Evolutionary conservation across 2,888 invertebrate species (phyloP).

Genomic region (Polydrusus cervinus): DNA sequence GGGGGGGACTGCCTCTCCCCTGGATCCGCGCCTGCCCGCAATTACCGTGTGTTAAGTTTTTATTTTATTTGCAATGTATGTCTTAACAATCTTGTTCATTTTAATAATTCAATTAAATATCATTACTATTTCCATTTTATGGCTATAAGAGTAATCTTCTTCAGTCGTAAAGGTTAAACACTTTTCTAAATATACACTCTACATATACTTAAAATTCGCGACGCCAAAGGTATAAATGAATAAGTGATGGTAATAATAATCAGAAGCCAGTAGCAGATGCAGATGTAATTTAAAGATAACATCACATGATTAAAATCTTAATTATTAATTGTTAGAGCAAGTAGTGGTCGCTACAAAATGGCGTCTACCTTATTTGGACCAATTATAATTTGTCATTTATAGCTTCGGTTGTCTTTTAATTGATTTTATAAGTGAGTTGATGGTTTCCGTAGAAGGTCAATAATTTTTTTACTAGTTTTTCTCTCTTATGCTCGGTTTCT

Average conservation of each 20-base stretch:
- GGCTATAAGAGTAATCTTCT: slow-evolving; percentile 11
- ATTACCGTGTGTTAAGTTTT: too few relatives aligned
- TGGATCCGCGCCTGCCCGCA: too few relatives aligned
- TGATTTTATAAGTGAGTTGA: neutral
- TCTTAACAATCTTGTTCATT: neutral
- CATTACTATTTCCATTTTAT: slow-evolving; percentile 12
- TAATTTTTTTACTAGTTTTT: neutral
- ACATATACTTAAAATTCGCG: slow-evolving; percentile 24
- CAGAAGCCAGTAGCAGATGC: slow-evolving; percentile 23
- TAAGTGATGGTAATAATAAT: slow-evolving; percentile 43
- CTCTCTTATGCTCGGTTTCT: too few relatives aligned
- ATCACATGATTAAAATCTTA: slow-evolving; percentile 35
- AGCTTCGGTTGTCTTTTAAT: neutral
- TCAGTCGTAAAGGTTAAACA: slow-evolving; percentile 26
- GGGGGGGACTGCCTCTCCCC: too few relatives aligned
- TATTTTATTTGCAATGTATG: neutral
- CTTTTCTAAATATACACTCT: slow-evolving; percentile 30
- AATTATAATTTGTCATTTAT: slow-evolving; percentile 26
- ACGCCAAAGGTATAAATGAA: slow-evolving; percentile 20
- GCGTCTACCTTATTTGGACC: slow-evolving; percentile 19
- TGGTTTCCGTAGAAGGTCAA: neutral
- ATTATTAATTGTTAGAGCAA: slow-evolving; percentile 38
- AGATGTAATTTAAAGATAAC: slow-evolving; percentile 44
- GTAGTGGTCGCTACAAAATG: slow-evolving; percentile 28
- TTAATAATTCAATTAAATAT: slow-evolving; percentile 6